A percentile compares a stretch with the other conserved stretches of the same genome.
Conservation (phyloP, 2,888 invertebrate genomes). For the Villa cingulata region DNA sequence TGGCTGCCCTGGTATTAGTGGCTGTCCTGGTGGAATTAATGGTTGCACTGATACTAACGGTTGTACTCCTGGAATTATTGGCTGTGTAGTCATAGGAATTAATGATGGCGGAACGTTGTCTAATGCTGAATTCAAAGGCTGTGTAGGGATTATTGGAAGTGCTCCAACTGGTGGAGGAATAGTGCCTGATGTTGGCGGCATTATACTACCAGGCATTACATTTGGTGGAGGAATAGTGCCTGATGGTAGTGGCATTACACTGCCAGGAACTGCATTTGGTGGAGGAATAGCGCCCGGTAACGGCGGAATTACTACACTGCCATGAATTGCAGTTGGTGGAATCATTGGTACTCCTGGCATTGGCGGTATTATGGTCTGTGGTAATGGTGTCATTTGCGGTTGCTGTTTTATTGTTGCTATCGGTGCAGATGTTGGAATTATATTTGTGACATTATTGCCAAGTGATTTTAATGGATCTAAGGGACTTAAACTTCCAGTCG, state of each 20-base stretch:
- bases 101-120: conserved; percentile 25
- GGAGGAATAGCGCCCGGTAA: background rate
- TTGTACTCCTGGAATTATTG: conserved; percentile 13
- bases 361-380: conserved; percentile 18
- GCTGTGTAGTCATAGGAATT: conserved; percentile 24
- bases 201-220: conserved; percentile 3
- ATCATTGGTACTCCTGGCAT: conserved; percentile 21
- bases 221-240: conserved; percentile 8
- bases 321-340: background rate
- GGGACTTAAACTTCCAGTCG: conserved; percentile 31
- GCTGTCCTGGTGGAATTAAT: conserved; percentile 12
- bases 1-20: conserved; percentile 18
- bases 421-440: conserved; percentile 12
- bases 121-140: background rate
- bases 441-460: background rate
- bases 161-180: conserved; percentile 1
- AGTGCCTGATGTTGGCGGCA: conserved; percentile 10
- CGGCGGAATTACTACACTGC: background rate
- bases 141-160: background rate
- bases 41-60: conserved; percentile 10
- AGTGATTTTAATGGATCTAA: conserved; percentile 25
- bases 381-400: conserved; percentile 4
- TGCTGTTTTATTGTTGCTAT: conserved; percentile 8
- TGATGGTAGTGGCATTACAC: too few species aligned
- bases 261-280: background rate